Base-by-base conservation (phyloP, 1,140 invertebrate species). In the Helicoverpa zea region DNA sequence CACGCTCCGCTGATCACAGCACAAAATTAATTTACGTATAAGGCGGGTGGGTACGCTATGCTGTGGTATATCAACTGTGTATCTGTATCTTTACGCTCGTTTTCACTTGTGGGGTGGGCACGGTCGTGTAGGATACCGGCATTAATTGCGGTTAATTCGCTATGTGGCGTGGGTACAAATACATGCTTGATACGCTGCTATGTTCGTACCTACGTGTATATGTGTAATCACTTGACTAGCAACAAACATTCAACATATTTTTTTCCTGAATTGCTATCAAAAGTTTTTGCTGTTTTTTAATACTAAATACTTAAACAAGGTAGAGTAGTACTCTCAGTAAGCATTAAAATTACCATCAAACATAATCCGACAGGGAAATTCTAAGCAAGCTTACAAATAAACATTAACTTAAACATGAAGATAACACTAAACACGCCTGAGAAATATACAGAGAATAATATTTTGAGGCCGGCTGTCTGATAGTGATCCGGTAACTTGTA, bases 1-100 rank as follows among this genome's bases (percentile, higher is more conserved):
- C 80, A 88, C 89, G 87, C 83, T 84, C 87, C 85, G 86, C 82
- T 88, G 88, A 89, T 91, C 91, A 91, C 83, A 88, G 87, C 83
- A 86, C 86, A 88, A 91, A 90, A 94, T 94, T 93, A 91, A 94
- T 91, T 92, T 91, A 89, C 88, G 80, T 89, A 82, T 90, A 88
- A 90, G 88, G 80, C 84, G 83, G 66, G 66, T 58, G 16, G 49
- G 80, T 85, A 18, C 58, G 47, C 14, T 80, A 18, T 61, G 63
- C 54, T 66, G 13, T 54, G 16, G 29, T 63, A 72, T 35, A 68
- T 35, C 58, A 56, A 58, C 49, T 58, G 75, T 79, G 52, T 64
- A 70, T 54, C 49, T 56, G 63, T 66, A 59, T 61, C 52, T 29
- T 61, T 66, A 78, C 61, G 75, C 49, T 66, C 63, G 61, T 64